Evolutionary conservation across 2,888 invertebrate species (phyloP), one percentile per base, ranked within the genome.

Genomic region (Epistrophe eligans): DNA sequence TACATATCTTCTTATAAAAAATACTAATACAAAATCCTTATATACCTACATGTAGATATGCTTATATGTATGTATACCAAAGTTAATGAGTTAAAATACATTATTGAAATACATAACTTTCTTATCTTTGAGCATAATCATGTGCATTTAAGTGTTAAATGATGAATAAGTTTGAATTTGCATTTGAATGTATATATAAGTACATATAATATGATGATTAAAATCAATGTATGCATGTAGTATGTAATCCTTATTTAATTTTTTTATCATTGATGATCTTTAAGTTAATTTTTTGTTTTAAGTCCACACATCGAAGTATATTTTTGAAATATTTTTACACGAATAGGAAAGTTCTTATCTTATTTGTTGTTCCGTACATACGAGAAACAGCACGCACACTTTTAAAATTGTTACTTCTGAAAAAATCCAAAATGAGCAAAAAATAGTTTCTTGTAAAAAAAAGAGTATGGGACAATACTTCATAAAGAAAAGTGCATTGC

Each of bases 1-100:
- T 70, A 72, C 48, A 79, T 72, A 58, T 66, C 66, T 19, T 58
- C 64, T 17, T 43, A 50, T 55, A 81, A 60, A 62, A 62, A 40
- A 43, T n/a, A 17, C 52, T 52, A 71, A 52, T 24, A 38, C 32
- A 62, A 77, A 48, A 28, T 35, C 17, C 32, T 19, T 9, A 50
- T 72, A 58, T 50, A 67, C 62, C 43, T 45, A 38, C 52, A 28
- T 60, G 50, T 32, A 55, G 17, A 64, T 32, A 79, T 72, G 38
- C 19, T 28, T 32, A 66, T 43, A 48, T 67, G 57, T 67, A 66
- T 45, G 57, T 67, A 66, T 45, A 48, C 24, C 9, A 17, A 48
- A 40, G 24, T 45, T 48, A 19, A 24, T 35, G 50, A 19, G 58
- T 50, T 43, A 15, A 66, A 57, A 38, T n/a, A 19, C 35, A 40